Conservation (phyloP, 2,888 invertebrate genomes). For the Acanthoscelides obtectus region DNA sequence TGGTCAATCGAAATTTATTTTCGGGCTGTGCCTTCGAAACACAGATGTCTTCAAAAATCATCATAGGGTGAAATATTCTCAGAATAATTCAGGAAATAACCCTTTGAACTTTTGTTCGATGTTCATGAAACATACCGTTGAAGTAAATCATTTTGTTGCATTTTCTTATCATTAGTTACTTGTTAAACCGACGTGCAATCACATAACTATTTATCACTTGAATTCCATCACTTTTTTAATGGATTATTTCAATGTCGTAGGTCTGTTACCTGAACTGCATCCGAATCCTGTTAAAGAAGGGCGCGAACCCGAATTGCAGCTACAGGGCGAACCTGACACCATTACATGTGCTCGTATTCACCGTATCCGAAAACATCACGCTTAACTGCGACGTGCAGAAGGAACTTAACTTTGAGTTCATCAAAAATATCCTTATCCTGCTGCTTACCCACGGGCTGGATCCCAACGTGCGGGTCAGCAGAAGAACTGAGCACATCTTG, state of each 20-base stretch:
- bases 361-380: slow-evolving; percentile 66
- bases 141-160: too few species aligned
- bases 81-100: too few species aligned
- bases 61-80: too few species aligned
- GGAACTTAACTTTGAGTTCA: slow-evolving; percentile 64
- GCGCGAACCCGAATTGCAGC: slow-evolving; percentile 70
- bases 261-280: slow-evolving; percentile 70
- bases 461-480: slow-evolving; percentile 56
- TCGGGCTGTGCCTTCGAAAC: too few species aligned
- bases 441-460: slow-evolving; percentile 65
- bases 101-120: too few species aligned
- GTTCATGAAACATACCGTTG: too few species aligned
- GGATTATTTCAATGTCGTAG: slow-evolving; percentile 38
- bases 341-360: slow-evolving; percentile 65
- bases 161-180: too few species aligned
- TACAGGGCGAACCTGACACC: slow-evolving; percentile 65
- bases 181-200: too few species aligned
- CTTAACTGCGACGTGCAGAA: slow-evolving; percentile 63
- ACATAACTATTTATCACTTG: too few species aligned
- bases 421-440: slow-evolving; percentile 61
- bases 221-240: slow-evolving; percentile 3
- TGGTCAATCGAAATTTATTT: too few species aligned
- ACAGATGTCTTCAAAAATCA: too few species aligned
- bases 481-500: slow-evolving; percentile 64
- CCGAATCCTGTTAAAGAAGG: slow-evolving; percentile 62